Percentiles rank a stretch among this genome's conserved stretches.
phyloP scores from a whole-genome alignment of 2,113 vertebrate genomes.

The Nerophis lumbriciformis region DNA sequence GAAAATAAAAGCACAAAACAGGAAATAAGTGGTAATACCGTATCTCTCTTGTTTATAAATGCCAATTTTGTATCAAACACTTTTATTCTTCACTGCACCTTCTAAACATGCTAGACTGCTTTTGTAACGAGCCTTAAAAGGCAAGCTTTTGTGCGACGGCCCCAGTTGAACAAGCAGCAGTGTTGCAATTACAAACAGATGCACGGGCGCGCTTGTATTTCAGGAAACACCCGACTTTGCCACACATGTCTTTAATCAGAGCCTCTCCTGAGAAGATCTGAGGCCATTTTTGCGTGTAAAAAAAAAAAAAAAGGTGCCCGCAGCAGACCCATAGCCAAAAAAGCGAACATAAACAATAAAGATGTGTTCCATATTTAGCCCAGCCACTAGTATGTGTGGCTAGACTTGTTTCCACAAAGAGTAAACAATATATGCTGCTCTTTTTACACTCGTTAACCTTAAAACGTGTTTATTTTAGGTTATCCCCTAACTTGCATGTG shows the following conservation, averaged over 20 bases:
- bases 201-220: not conserved
- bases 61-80: no score
- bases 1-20: no score
- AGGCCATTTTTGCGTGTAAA: not conserved
- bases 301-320: not conserved
- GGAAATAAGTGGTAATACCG: no score
- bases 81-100: no score
- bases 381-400: constrained; percentile 11
- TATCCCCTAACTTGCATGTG: not conserved
- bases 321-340: not conserved
- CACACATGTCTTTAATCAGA: constrained; percentile 20
- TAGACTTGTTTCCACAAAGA: constrained; percentile 1
- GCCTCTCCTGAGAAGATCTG: not conserved
- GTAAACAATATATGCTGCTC: constrained; percentile 15
- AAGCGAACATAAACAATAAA: not conserved
- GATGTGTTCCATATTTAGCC: constrained; percentile 14
- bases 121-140: not conserved
- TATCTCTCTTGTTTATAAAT: no score
- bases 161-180: not conserved
- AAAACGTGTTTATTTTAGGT: not conserved
- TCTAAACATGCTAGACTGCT: not conserved
- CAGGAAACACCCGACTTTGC: not conserved
- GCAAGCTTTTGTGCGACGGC: not conserved
- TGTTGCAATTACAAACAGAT: constrained; percentile 1
- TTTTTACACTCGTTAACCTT: constrained; percentile 2